These are phyloP conservation scores for Quiscalus mexicanus DNA, from an alignment of 2,113 vertebrate genomes.

Conservation along the genomic window DNA sequence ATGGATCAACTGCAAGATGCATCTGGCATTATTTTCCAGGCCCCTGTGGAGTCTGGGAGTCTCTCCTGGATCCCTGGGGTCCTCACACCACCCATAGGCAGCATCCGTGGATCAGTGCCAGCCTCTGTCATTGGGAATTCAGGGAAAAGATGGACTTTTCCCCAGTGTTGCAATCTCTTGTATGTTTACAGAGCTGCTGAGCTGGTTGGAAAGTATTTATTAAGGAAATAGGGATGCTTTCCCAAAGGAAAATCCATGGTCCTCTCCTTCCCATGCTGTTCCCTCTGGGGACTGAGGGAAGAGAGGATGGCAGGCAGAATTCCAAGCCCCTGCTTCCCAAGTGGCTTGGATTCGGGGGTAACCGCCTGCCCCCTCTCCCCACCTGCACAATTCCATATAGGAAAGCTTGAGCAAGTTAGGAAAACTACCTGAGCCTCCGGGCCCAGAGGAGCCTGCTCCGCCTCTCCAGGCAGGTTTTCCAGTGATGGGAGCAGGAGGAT, in stretches of 20 bases:
- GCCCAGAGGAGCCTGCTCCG: not conserved
- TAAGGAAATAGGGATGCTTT: not conserved
- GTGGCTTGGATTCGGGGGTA: not conserved
- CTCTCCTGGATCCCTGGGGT: not conserved
- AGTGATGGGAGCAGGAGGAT: not conserved
- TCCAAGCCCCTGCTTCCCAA: not conserved
- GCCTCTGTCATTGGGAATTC: constrained; percentile 10
- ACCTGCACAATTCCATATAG: not conserved
- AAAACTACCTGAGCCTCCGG: not conserved
- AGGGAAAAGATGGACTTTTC: constrained; percentile 42
- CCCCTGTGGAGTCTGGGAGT: not conserved
- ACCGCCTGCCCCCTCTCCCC: not conserved
- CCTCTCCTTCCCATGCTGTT: not conserved
- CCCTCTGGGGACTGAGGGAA: not conserved
- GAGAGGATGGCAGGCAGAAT: not conserved
- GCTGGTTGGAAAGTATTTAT: constrained; percentile 50
- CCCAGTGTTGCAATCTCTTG: constrained; percentile 41
- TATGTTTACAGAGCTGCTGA: constrained; percentile 73
- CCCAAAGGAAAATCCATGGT: not conserved
- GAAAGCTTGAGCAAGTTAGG: not conserved
- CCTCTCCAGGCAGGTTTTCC: not conserved
- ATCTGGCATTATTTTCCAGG: not conserved
- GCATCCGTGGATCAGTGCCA: not conserved
- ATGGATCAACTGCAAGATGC: not conserved
- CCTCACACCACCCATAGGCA: not conserved